Base-by-base conservation (phyloP, 2,888 invertebrate genomes). In the Neocrepidodera transversa region DNA sequence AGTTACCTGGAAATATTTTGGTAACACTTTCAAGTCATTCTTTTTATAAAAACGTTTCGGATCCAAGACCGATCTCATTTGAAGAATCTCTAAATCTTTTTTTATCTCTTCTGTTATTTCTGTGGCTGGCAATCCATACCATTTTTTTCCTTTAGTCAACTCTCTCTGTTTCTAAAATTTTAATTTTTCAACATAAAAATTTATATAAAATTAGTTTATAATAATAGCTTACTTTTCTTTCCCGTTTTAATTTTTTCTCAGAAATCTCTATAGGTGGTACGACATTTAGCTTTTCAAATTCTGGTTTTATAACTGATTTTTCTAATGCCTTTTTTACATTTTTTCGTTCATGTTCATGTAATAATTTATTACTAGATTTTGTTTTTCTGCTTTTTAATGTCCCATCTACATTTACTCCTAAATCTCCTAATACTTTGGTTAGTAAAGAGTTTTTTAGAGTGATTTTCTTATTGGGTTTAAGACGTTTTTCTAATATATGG, bases 1-100 rank as follows among this genome's bases (percentile, higher is more conserved):
- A n/a, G n/a, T n/a, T n/a, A 93, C 92, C 84, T 94, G 93, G 80
- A 97, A 97, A 77, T 93, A 97, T 80, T 97, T 97, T 0, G 97
- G 97, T 26, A 94, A 74, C 1, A 86, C 88, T 80, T 91, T 90
- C 67, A 90, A 83, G 74, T 95, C 93, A 77, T 93, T 95, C 73
- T 92, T 92, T 79, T 97, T 97, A 81, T 97, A 98, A 81, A 97
- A 97, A 67, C 89, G 89, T 78, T 96, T 96, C 0, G 96, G 93
- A 81, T 98, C 91, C 8, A 97, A 80, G 0, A 87, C 92, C 0
- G 93, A 91, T 70, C 98, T 86, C 96, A 98, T 96, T 80, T 93
- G 91, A 1, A 99, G 81, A 8, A 97, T 82, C 81, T 92, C 88
- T 8, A 99, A 82, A 79, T 98, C 97, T 74, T 89, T 90, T 78